These are phyloP conservation scores for Sminthopsis crassicaudata DNA, from an alignment of 2,113 vertebrate genomes.

Conservation along the genomic window DNA sequence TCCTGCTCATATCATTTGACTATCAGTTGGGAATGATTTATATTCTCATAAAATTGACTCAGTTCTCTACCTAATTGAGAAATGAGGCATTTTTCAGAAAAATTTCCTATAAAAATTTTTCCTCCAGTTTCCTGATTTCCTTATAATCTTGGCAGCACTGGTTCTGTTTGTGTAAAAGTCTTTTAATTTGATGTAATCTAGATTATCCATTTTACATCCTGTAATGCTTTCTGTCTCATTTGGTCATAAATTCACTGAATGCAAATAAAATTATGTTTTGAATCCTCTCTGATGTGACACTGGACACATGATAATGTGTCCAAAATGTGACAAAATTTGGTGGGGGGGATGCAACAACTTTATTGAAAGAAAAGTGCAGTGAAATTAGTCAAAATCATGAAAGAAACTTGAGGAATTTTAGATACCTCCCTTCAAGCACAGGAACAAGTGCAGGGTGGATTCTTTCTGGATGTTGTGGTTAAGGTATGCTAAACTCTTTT, in stretches of 20 bases:
- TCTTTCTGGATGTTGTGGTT: too few species aligned
- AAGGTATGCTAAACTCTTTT: too few species aligned
- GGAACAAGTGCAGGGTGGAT: too few species aligned
- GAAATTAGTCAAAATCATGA: too few species aligned
- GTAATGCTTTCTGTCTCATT: neutral
- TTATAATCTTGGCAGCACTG: neutral
- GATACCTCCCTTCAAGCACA: too few species aligned
- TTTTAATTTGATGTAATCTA: neutral
- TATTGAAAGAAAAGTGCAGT: too few species aligned
- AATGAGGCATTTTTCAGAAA: neutral
- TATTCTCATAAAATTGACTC: neutral
- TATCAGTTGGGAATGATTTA: neutral
- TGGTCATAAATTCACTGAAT: neutral
- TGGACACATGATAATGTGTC: too few species aligned
- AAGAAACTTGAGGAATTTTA: too few species aligned
- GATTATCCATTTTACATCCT: neutral
- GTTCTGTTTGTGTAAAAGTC: neutral
- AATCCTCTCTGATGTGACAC: too few species aligned
- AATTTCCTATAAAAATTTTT: too few species aligned
- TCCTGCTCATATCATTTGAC: neutral
- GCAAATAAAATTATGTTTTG: neutral
- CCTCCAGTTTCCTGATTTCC: neutral
- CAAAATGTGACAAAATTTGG: too few species aligned
- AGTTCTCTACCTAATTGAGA: neutral
- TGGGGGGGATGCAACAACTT: too few species aligned